A percentile compares a stretch with the other conserved stretches of the same genome.
These are phyloP conservation scores for Nebria ingens DNA, from an alignment of 1,140 invertebrate genomes.

Conservation along the genomic window DNA sequence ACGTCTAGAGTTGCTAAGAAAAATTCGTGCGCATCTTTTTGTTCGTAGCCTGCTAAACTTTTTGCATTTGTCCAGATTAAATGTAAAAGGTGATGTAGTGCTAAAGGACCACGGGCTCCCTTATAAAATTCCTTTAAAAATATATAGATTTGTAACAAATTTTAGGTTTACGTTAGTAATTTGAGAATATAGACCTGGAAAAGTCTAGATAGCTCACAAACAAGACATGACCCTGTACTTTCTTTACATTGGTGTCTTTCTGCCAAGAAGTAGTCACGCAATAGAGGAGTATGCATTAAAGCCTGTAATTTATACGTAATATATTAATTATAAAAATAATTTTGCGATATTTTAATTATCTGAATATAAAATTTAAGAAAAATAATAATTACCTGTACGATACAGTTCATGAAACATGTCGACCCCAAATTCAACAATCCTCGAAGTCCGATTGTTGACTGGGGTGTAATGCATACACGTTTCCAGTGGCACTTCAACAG, in stretches of 20 bases:
- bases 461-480: constrained; percentile 63
- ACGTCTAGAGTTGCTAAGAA: constrained; percentile 92
- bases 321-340: neutral
- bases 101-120: constrained; percentile 75
- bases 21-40: constrained; percentile 98
- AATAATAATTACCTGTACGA: constrained; percentile 61
- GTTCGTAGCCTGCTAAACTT: constrained; percentile 92
- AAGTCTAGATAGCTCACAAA: constrained; percentile 82
- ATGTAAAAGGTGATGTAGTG: constrained; percentile 79
- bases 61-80: constrained; percentile 94
- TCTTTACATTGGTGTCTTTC: constrained; percentile 80
- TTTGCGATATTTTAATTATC: neutral
- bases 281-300: constrained; percentile 85
- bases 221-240: constrained; percentile 61
- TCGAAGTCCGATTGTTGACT: constrained; percentile 78
- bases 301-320: constrained; percentile 49
- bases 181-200: constrained; percentile 50
- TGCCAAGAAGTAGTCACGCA: constrained; percentile 91
- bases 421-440: constrained; percentile 95
- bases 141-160: neutral
- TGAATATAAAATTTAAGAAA: neutral
- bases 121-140: constrained; percentile 78
- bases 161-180: constrained; percentile 7
- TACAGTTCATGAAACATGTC: constrained; percentile 98
- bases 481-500: constrained; percentile 58